Evolutionary conservation across 2,888 invertebrate species (phyloP).

Genomic region (Cataglyphis livida): DNA sequence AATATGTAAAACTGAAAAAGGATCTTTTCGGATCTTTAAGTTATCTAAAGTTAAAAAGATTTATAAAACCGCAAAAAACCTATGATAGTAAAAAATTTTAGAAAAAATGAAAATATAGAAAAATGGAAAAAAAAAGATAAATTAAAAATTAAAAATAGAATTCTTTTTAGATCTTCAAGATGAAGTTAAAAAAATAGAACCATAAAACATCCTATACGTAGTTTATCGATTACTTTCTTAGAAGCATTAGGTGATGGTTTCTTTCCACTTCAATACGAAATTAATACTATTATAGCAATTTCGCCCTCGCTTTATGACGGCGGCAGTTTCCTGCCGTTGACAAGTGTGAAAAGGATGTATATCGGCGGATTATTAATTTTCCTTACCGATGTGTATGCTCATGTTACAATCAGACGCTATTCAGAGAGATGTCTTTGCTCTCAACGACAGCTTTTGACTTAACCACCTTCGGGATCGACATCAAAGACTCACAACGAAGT

Average conservation of each 20-base stretch:
- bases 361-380: slow-evolving; percentile 63
- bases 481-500: slow-evolving; percentile 53
- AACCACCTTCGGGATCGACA: slow-evolving; percentile 13
- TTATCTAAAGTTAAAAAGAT: not conserved
- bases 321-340: not conserved
- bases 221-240: slow-evolving; percentile 1
- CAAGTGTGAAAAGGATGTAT: not conserved
- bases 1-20: not conserved
- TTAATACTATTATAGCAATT: slow-evolving; percentile 9
- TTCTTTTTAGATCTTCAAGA: not conserved
- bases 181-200: not conserved
- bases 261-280: not conserved
- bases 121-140: not conserved
- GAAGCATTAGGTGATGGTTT: slow-evolving; percentile 1
- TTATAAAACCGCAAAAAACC: not conserved
- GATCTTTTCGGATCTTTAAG: not conserved
- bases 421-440: slow-evolving; percentile 48
- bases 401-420: slow-evolving; percentile 69
- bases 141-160: not conserved
- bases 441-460: slow-evolving; percentile 59
- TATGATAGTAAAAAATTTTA: not conserved
- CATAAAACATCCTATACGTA: not conserved
- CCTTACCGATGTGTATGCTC: slow-evolving; percentile 17
- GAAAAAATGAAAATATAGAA: not conserved
- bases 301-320: not conserved